Evolutionary conservation across 2,113 vertebrate genomes (phyloP), one percentile per base, ranked within the genome.

Genomic region (Channa argus): DNA sequence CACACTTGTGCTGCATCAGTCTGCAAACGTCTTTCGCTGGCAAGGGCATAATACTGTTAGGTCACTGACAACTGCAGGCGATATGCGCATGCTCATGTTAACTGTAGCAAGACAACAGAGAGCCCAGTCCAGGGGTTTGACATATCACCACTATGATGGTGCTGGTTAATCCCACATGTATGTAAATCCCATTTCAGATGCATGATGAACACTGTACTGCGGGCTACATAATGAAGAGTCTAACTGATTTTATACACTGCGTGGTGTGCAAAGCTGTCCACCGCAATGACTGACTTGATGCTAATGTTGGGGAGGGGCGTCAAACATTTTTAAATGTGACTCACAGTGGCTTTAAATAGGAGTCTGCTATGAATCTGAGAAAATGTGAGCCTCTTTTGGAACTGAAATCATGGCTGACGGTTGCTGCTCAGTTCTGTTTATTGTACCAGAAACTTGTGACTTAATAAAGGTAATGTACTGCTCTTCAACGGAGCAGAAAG

Each of bases 21-120:
- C 49, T 37, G 11, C 33, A n/a, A 45, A 38, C 15, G 9, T 49
- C 38, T 49, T 41, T 62, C 9, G 33, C 43, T 15, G 50, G 59
- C 24, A 47, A 43, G n/a, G 52, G 15, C n/a, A 37, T 6, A 33
- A 64, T 66, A 9, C 71, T 71, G 41, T 60, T 61, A 71, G 61
- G 56, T 56, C 70, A 68, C 10, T 64, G 43, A 63, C 41, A 6
- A 46, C 79, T 4, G 24, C 59, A 52, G 71, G 71, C 59, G 0
- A 60, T 61, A 49, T 47, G 59, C 61, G 53, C 38, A 63, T 54
- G 14, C 68, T 71, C 51, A 46, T 34, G 38, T 65, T n/a, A 70
- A 81, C 34, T 43, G 38, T 3, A 51, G 54, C 34, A 34, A 12
- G 50, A 6, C 45, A 36, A 52, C 34, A 41, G 54, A 7, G 52